A percentile compares a stretch with the other conserved stretches of the same genome.
phyloP scores from a whole-genome alignment of 2,888 invertebrate species.

The Drosophila pullipes region DNA sequence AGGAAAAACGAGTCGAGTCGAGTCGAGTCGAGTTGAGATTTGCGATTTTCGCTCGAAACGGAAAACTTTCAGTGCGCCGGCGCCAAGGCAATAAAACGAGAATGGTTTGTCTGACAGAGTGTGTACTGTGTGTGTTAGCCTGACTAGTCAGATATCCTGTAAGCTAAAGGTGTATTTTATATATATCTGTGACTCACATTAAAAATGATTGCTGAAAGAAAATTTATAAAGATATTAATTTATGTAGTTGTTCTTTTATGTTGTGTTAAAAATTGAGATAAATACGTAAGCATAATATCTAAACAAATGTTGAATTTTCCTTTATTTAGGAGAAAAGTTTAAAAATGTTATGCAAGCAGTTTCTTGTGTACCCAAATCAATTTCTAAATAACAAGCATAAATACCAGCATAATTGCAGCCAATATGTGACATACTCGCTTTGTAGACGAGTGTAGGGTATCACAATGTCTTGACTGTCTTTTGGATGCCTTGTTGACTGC shows the following conservation, averaged over 20 bases:
- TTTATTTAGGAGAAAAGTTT: not conserved
- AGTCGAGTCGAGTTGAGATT: not conserved
- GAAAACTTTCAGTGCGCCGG: conserved; percentile 55
- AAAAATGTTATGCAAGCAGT: not conserved
- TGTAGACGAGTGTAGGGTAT: conserved; percentile 20
- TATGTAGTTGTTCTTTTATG: not conserved
- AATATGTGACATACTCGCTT: not conserved
- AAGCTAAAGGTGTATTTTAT: not conserved
- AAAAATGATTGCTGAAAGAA: not conserved
- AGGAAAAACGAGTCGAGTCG: not conserved
- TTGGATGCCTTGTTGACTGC: conserved; percentile 41
- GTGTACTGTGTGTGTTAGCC: not conserved
- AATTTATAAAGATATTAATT: not conserved
- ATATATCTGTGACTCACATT: not conserved
- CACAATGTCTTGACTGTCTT: conserved; percentile 31
- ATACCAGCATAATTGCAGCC: not conserved
- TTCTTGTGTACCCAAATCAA: not conserved
- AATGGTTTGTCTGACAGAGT: not conserved
- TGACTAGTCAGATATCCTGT: conserved; percentile 25
- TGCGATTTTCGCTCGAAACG: not conserved
- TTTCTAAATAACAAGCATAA: too few species aligned
- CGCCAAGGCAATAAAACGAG: conserved; percentile 65
- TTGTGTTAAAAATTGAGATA: not conserved
- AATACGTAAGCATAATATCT: not conserved
- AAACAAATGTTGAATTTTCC: not conserved